Evolutionary conservation across 2,888 invertebrate species (phyloP).

Genomic region (Elmis aenea): DNA sequence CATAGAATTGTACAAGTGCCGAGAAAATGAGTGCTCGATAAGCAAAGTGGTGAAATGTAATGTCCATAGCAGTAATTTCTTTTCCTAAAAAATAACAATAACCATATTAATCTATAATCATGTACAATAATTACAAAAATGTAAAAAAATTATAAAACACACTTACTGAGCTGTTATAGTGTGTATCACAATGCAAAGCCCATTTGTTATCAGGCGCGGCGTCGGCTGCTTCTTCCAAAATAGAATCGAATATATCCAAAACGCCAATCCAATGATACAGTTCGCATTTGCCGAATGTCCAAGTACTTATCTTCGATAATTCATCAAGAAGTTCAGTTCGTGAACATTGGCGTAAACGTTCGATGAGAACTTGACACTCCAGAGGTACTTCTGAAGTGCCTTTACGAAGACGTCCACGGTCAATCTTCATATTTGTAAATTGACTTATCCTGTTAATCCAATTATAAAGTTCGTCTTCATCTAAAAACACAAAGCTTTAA

Average conservation of each 20-base stretch:
- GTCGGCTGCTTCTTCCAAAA: constrained; percentile 69
- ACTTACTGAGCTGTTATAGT: constrained; percentile 56
- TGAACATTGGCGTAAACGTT: constrained; percentile 62
- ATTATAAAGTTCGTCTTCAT: too few species aligned
- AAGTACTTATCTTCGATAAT: constrained; percentile 68
- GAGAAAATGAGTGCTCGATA: constrained; percentile 82
- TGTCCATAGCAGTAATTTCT: constrained; percentile 66
- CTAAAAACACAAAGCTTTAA: too few species aligned
- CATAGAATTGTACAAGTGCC: constrained; percentile 83
- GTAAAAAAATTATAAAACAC: constrained; percentile 1
- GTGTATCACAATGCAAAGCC: constrained; percentile 69
- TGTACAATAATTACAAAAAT: constrained; percentile 7
- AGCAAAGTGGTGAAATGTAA: constrained; percentile 77
- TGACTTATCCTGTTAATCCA: too few species aligned
- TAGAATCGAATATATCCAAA: constrained; percentile 68
- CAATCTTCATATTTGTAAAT: constrained; percentile 69
- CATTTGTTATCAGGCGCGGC: constrained; percentile 58
- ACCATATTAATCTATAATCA: too few species aligned
- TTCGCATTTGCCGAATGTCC: constrained; percentile 85
- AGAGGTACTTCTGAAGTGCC: constrained; percentile 77
- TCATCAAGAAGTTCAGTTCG: constrained; percentile 62
- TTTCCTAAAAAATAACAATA: constrained; percentile 56
- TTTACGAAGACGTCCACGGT: constrained; percentile 73
- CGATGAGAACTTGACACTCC: constrained; percentile 73
- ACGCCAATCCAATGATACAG: constrained; percentile 83